Percentiles rank a stretch among this genome's conserved stretches.
These are phyloP conservation scores for Benitochromis conjunctus DNA, from an alignment of 2,113 vertebrate species.

Conservation along the genomic window DNA sequence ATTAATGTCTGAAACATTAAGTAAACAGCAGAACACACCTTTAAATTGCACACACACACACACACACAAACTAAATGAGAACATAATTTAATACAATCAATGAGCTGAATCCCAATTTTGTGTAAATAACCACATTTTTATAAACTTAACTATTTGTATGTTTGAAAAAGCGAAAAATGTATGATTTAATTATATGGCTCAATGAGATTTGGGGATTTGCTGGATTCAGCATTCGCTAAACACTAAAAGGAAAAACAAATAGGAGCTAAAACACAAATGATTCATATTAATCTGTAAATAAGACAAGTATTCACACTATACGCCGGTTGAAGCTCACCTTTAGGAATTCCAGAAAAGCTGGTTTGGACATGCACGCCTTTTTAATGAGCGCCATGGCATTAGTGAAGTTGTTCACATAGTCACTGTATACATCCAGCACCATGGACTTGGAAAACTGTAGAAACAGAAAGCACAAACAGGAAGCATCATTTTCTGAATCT, in stretches of 20 bases:
- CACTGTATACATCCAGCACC: conserved; percentile 94
- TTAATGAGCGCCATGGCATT: conserved; percentile 94
- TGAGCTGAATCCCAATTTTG: neutral
- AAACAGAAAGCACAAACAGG: neutral
- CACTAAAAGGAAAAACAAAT: neutral
- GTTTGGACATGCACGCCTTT: conserved; percentile 93
- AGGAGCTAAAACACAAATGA: neutral
- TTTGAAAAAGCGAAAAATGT: neutral
- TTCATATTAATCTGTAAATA: neutral
- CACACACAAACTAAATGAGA: neutral
- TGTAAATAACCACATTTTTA: neutral
- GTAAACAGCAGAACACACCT: neutral
- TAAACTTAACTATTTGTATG: neutral
- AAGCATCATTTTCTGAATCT: neutral
- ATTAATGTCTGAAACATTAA: neutral
- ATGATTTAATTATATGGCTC: neutral
- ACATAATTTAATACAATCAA: neutral
- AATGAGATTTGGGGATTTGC: neutral
- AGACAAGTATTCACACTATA: neutral
- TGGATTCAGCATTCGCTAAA: neutral
- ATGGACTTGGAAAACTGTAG: conserved; percentile 95
- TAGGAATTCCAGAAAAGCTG: conserved; percentile 91
- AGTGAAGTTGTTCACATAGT: conserved; percentile 98
- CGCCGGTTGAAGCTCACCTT: conserved; percentile 77
- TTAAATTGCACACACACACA: neutral